A percentile compares a stretch with the other conserved stretches of the same genome.
Conservation (phyloP, 2,888 invertebrate species). For the Altica lythri region DNA sequence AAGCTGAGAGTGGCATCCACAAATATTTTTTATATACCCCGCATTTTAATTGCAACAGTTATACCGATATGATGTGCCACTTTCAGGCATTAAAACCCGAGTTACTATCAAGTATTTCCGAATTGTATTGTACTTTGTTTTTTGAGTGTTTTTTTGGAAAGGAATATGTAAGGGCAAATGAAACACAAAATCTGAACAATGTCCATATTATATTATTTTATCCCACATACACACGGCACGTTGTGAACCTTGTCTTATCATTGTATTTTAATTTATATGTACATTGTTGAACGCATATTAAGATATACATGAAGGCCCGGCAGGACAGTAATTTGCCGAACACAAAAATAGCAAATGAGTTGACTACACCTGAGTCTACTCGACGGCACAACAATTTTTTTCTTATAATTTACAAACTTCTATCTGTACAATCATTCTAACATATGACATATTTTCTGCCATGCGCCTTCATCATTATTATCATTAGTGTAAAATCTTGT, state of each 20-base stretch:
- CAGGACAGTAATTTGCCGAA: conserved; percentile 43
- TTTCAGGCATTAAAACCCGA: too few relatives aligned
- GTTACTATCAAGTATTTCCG: too few relatives aligned
- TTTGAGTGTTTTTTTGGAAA: too few relatives aligned
- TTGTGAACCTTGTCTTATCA: conserved; percentile 88
- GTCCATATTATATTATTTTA: conserved; percentile 80
- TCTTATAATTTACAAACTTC: conserved; percentile 56
- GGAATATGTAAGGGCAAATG: conserved; percentile 34
- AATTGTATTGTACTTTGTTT: too few relatives aligned
- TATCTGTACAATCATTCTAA: conserved; percentile 60
- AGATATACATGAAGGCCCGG: conserved; percentile 73
- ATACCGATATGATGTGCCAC: too few relatives aligned
- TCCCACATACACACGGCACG: conserved; percentile 90
- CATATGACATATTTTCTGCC: conserved; percentile 46
- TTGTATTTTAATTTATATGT: conserved; percentile 71
- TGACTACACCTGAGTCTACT: conserved; percentile 38
- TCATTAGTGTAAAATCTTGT: conserved; percentile 61
- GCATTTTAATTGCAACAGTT: too few relatives aligned
- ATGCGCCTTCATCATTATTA: conserved; percentile 54
- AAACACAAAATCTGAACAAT: conserved; percentile 73
- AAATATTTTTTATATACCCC: too few relatives aligned
- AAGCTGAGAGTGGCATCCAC: too few relatives aligned
- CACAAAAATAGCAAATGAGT: conserved; percentile 64
- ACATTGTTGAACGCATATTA: conserved; percentile 70
- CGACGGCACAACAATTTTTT: conserved; percentile 56